Base-by-base conservation (phyloP, 2,797 vertebrate species). In the Dicrostonyx torquatus region DNA sequence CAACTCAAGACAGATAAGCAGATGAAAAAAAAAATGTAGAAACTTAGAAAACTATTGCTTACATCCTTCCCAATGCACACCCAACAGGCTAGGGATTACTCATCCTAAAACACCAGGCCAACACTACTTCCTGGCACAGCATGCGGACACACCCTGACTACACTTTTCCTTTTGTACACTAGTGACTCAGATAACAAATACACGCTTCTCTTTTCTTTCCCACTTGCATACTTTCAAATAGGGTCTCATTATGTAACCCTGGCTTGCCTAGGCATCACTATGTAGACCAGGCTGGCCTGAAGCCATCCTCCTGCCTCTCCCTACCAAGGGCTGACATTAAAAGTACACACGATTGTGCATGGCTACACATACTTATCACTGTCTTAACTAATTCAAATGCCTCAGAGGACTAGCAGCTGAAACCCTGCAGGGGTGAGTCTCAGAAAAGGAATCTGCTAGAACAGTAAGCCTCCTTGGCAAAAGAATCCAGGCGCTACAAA, bases 41-140 rank as follows among this genome's bases (percentile, higher is more conserved):
- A 29, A 15, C 64, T 60, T 34, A 34, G 26, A 96, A 96, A 90
- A 77, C 68, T n/a, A 72, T 43, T 68, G 75, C 60, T 87, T 84
- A 31, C 31, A 20, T 87, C 66, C 66, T 78, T 78, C 75, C 58
- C 40, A 73, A 26, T 60, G 50, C 87, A 90, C 78, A 96, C 17
- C 14, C 70, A 85, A 45, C 26, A 79, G 20, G 64, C 9, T 87
- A 90, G 43, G 75, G 89, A 76, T 31, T 75, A 43, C 58, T 80
- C 29, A 8, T 70, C 79, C 11, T 92, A 29, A 94, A 79, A 89
- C 45, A 43, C 53, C 79, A 84, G 40, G 86, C 20, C 88, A 77
- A n/a, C 37, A 68, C 31, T 88, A 85, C 60, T 89, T 40, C 77
- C 60, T 66, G 26, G 82, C 84, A 83, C 20, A 20, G 62, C 20